Percentiles rank a stretch among this genome's conserved stretches.
These are phyloP conservation scores for Strix uralensis DNA, from an alignment of 2,113 vertebrate species.

Conservation along the genomic window DNA sequence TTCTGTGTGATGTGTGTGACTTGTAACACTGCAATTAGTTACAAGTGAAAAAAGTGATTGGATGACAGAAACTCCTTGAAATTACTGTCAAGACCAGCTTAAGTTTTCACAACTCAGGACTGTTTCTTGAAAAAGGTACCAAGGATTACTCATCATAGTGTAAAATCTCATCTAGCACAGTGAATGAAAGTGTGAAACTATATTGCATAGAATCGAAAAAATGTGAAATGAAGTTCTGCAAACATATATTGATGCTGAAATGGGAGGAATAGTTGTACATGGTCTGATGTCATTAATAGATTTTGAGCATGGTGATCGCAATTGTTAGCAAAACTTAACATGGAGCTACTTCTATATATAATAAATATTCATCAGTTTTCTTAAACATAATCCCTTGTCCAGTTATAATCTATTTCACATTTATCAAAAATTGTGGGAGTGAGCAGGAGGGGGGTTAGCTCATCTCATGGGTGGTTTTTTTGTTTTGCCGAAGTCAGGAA, in stretches of 20 bases:
- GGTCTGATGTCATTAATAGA: not conserved
- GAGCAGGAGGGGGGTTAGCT: not conserved
- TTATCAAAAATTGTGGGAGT: not conserved
- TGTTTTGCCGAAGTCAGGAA: not conserved
- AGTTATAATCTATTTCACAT: not conserved
- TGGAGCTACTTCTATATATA: not conserved
- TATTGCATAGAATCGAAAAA: not conserved
- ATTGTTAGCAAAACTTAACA: not conserved
- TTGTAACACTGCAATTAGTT: not conserved
- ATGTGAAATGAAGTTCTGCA: not conserved
- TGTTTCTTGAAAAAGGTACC: not conserved
- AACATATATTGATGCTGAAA: not conserved
- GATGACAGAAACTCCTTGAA: not conserved
- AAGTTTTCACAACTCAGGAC: not conserved
- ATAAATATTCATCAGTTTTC: not conserved
- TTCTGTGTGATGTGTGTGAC: too few species aligned
- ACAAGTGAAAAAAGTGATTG: not conserved
- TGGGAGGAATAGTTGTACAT: not conserved
- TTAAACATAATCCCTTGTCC: not conserved
- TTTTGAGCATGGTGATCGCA: not conserved
- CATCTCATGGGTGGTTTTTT: accelerated
- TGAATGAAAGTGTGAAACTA: not conserved
- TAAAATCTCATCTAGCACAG: not conserved
- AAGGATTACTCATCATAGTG: not conserved
- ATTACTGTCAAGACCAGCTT: not conserved